Conservation (phyloP, 2,113 vertebrate species). For the Poecilia latipinna region DNA sequence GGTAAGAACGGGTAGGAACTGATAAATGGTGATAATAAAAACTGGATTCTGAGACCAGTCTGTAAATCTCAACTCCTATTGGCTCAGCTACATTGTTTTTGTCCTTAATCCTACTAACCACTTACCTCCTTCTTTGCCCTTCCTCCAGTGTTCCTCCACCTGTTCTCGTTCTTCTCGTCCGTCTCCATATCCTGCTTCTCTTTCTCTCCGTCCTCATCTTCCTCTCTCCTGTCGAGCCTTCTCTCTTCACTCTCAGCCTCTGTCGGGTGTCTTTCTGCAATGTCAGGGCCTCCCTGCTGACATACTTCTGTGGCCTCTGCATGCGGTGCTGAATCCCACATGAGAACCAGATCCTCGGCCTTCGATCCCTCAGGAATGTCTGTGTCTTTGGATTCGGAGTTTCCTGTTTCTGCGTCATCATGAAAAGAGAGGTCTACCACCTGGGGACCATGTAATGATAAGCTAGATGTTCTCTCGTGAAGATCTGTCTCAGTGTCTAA, state of each 20-base stretch:
- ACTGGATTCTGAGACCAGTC: conserved; percentile 5
- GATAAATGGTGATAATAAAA: not conserved
- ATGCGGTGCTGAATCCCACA: conserved; percentile 41
- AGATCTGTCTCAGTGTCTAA: conserved; percentile 36
- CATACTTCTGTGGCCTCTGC: conserved; percentile 34
- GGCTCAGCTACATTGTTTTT: conserved; percentile 7
- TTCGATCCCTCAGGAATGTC: conserved; percentile 32
- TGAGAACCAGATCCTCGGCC: conserved; percentile 25
- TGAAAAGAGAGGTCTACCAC: conserved; percentile 19
- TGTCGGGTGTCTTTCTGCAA: conserved; percentile 13
- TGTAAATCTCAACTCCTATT: not conserved
- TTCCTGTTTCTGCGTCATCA: conserved; percentile 19
- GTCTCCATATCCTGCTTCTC: conserved; percentile 70
- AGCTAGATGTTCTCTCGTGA: conserved; percentile 28
- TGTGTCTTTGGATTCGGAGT: conserved; percentile 49
- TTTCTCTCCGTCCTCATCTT: conserved; percentile 55
- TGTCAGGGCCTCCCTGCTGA: conserved; percentile 16
- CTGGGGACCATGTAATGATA: conserved; percentile 32
- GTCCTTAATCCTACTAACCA: not conserved
- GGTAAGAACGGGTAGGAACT: not conserved
- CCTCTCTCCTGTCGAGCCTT: conserved; percentile 34
- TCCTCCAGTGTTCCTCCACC: conserved; percentile 48
- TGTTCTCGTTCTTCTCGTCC: conserved; percentile 67
- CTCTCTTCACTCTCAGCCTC: conserved; percentile 13
- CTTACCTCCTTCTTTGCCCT: conserved; percentile 54